phyloP scores from a whole-genome alignment of 1,140 invertebrate genomes.

The Eufriesea mexicana region DNA sequence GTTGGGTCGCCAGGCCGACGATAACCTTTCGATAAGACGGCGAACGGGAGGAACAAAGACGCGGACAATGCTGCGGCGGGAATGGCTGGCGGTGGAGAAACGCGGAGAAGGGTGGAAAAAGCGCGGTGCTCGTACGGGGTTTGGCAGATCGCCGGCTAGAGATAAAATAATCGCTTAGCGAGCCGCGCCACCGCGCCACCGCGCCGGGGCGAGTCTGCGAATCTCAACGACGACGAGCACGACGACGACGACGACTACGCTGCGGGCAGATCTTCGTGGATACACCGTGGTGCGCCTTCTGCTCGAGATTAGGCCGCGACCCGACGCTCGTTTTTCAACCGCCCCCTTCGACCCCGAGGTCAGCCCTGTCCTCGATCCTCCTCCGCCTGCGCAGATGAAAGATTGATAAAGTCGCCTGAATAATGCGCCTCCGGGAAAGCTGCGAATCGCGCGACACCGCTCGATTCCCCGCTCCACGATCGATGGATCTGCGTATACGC shows the following conservation, averaged over 20 bases:
- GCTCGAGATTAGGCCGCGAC: constrained; percentile 41
- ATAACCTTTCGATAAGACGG: constrained; percentile 38
- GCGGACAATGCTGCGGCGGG: not conserved
- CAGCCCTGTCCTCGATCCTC: constrained; percentile 31
- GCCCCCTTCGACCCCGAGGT: not conserved
- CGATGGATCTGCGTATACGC: no score
- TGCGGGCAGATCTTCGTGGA: constrained; percentile 40
- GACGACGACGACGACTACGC: not conserved
- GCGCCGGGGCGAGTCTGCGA: constrained; percentile 65
- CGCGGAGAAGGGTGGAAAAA: not conserved
- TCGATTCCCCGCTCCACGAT: not conserved
- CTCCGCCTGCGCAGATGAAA: constrained; percentile 11
- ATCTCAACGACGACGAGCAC: constrained; percentile 24
- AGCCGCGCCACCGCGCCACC: constrained; percentile 64
- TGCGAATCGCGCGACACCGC: not conserved
- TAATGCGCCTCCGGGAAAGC: constrained; percentile 1
- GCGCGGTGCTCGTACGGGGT: constrained; percentile 52
- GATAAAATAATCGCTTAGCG: constrained; percentile 80
- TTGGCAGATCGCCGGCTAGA: constrained; percentile 77
- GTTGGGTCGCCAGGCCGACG: not conserved
- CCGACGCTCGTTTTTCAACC: constrained; percentile 29
- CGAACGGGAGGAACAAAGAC: constrained; percentile 1
- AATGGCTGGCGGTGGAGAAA: not conserved
- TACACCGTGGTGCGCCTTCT: constrained; percentile 26
- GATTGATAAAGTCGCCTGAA: constrained; percentile 42